Evolutionary conservation across 2,888 invertebrate genomes (phyloP), one percentile per base, ranked within the genome.

Genomic region (Trachelus troglodyta): DNA sequence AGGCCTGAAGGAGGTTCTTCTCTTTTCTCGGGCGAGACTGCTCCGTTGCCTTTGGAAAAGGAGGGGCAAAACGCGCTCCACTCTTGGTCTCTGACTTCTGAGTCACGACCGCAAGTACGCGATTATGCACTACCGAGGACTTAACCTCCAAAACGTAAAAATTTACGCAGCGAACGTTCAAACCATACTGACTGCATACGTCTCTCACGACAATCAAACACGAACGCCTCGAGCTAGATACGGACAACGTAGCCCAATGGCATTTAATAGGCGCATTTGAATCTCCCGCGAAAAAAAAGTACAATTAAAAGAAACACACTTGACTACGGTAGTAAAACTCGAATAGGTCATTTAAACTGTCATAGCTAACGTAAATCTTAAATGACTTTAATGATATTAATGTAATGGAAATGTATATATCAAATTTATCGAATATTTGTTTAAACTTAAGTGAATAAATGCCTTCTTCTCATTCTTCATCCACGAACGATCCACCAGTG

Each of bases 81-180:
- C 78, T 81, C 80, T 79, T 79, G 82, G 79, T 80, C 77, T 80
- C 77, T 78, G 79, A 77, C 80, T 81, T 82, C 82, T 82, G 83
- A 82, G 81, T 82, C 83, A 83, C 80, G 78, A 77, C 82, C 82
- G 81, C 79, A 78, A 81, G 79, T 73, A 69, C 68, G 33, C 34
- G 69, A 69, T 71, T 71, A 71, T 33, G 71, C 34, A 71, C 71
- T 12, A 31, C 31, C 71, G 71, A 71, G 71, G 4, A 85, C 82
- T 80, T 85, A 87, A 86, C 88, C 88, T 88, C 87, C 87, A 83
- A 85, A 85, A 77, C 84, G 83, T 85, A 88, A 88, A 88, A 88
- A 88, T 88, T 81, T 80, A 84, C 83, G 80, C 82, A 82, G 88
- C 86, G 88, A 88, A 83, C 83, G 87, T 86, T 85, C 84, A 83